Evolutionary conservation across 1,140 invertebrate genomes (phyloP).

Genomic region (Pygmarrhopalites habei): DNA sequence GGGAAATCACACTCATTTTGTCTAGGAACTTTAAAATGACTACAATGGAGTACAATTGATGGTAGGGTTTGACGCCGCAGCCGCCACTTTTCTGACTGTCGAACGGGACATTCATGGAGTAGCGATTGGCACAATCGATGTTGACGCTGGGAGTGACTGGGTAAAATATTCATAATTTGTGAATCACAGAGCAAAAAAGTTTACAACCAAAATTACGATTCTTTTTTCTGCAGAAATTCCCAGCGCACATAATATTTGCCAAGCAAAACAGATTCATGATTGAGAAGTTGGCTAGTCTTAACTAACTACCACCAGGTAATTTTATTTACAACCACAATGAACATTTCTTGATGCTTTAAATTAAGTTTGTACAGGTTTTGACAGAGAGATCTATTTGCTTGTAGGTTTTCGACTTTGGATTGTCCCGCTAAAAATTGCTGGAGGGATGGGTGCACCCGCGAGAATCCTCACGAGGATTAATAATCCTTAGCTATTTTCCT

Average conservation of each 20-base stretch:
- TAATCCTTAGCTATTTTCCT: no score
- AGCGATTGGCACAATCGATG: slow-evolving; percentile 8
- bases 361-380: no score
- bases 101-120: slow-evolving; percentile 16
- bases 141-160: slow-evolving; percentile 3
- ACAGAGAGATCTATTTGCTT: no score
- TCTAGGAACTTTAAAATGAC: not conserved
- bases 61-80: slow-evolving; percentile 7
- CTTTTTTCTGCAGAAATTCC: slow-evolving; percentile 33
- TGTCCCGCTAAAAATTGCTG: slow-evolving; percentile 52
- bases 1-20: not conserved
- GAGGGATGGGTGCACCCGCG: slow-evolving; percentile 51
- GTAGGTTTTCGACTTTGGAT: slow-evolving; percentile 41
- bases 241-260: slow-evolving; percentile 48
- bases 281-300: slow-evolving; percentile 53
- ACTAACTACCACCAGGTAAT: slow-evolving; percentile 47
- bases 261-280: slow-evolving; percentile 51
- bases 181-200: no score
- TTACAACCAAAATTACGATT: no score
- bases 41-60: not conserved
- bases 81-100: slow-evolving; percentile 13
- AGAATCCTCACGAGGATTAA: slow-evolving; percentile 40
- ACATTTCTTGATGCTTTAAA: no score
- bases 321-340: no score
- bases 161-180: no score